Percentiles rank a stretch among this genome's conserved stretches.
These are phyloP conservation scores for Oxyura jamaicensis DNA, from an alignment of 2,113 vertebrate genomes.

Conservation along the genomic window DNA sequence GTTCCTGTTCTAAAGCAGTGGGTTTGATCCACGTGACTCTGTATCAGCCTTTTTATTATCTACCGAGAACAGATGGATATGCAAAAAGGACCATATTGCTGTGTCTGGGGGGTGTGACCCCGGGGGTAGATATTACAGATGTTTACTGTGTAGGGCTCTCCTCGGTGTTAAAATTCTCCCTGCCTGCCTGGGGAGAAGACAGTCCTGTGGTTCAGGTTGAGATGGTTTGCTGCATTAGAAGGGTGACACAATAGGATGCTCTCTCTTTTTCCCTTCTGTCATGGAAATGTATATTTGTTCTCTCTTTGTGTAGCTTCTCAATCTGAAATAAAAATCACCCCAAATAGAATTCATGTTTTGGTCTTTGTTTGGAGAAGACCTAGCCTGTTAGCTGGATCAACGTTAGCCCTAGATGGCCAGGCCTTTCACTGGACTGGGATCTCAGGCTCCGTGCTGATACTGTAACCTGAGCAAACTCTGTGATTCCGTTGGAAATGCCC, in stretches of 20 bases:
- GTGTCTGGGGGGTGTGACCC: not conserved
- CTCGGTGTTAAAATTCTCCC: not conserved
- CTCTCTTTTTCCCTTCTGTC: not conserved
- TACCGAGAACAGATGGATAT: not conserved
- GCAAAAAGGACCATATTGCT: not conserved
- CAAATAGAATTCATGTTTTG: not conserved
- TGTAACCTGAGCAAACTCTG: not conserved
- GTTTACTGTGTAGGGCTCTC: not conserved
- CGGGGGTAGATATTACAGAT: not conserved
- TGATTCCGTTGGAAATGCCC: not conserved
- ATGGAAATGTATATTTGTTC: slow-evolving; percentile 7
- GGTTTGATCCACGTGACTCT: not conserved
- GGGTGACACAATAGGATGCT: not conserved
- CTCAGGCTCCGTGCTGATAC: not conserved
- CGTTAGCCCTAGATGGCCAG: not conserved
- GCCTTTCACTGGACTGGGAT: not conserved
- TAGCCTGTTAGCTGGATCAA: not conserved
- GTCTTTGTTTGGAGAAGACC: not conserved
- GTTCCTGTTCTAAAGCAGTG: not conserved
- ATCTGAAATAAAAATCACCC: slow-evolving; percentile 61
- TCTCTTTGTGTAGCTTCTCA: slow-evolving; percentile 42
- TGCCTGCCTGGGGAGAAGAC: not conserved
- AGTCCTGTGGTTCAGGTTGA: not conserved
- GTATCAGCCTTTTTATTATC: not conserved
- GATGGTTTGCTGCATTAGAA: not conserved